A percentile compares a stretch with the other conserved stretches of the same genome.
These are phyloP conservation scores for Euura lappo DNA, from an alignment of 1,140 invertebrate species.

Conservation along the genomic window DNA sequence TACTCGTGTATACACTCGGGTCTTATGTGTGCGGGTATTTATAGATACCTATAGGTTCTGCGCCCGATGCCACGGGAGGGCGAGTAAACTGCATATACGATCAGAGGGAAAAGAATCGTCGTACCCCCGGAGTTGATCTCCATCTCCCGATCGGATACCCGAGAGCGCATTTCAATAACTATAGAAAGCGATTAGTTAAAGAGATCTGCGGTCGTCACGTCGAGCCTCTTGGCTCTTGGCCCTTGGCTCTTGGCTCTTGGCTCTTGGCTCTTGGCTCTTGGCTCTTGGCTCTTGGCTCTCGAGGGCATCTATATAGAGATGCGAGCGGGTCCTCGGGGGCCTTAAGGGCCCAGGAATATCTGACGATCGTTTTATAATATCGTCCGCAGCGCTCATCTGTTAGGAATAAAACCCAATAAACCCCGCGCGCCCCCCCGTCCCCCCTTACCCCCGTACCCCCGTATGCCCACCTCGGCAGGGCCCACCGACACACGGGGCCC, in stretches of 20 bases:
- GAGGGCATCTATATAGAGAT: too few relatives aligned
- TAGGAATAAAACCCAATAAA: conserved; percentile 4
- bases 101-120: neutral
- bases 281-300: too few relatives aligned
- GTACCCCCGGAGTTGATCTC: neutral
- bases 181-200: conserved; percentile 7
- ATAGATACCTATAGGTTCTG: too few relatives aligned
- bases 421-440: neutral
- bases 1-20: too few relatives aligned
- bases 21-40: too few relatives aligned
- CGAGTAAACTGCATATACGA: neutral
- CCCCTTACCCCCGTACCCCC: neutral
- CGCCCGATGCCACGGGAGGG: neutral
- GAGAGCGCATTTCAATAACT: neutral
- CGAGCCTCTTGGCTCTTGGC: too few relatives aligned
- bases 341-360: conserved; percentile 5
- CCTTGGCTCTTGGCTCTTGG: too few relatives aligned
- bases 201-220: neutral
- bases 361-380: conserved; percentile 7
- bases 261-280: too few relatives aligned
- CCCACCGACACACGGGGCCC: conserved; percentile 3
- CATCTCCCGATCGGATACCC: neutral
- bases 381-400: conserved; percentile 2
- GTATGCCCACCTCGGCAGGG: neutral
- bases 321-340: neutral